Evolutionary conservation across 2,888 invertebrate genomes (phyloP).

Genomic region (Dyspetes luteomarginatus): DNA sequence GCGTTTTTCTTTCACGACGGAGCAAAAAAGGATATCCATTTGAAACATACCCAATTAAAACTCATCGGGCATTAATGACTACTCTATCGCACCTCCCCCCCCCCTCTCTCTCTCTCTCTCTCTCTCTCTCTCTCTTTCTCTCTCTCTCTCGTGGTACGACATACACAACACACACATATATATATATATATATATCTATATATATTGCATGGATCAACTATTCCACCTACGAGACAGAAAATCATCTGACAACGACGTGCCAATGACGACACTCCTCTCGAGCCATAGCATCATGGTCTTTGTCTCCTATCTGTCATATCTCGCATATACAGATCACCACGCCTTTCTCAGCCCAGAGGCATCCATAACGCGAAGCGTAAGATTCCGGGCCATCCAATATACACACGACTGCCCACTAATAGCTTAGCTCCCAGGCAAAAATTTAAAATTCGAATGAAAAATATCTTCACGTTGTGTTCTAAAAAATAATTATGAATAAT

Average conservation of each 20-base stretch:
- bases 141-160: too few species aligned
- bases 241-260: slow-evolving; percentile 63
- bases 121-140: background rate
- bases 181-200: slow-evolving; percentile 2
- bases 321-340: slow-evolving; percentile 69
- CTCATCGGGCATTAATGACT: slow-evolving; percentile 36
- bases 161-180: too few species aligned
- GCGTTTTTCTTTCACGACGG: background rate
- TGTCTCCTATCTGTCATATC: slow-evolving; percentile 46
- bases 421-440: slow-evolving; percentile 21
- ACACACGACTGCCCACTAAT: background rate
- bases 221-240: slow-evolving; percentile 65
- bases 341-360: slow-evolving; percentile 82
- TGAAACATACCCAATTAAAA: slow-evolving; percentile 34
- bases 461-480: background rate
- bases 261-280: slow-evolving; percentile 66
- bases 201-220: slow-evolving; percentile 3
- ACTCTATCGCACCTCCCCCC: too few species aligned
- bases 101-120: background rate
- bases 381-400: slow-evolving; percentile 68
- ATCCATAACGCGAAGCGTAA: slow-evolving; percentile 70
- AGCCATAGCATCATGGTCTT: slow-evolving; percentile 51
- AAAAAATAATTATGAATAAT: background rate
- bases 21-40: slow-evolving; percentile 5
- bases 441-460: slow-evolving; percentile 8